Conservation (phyloP, 2,797 vertebrate species). For the Paratrypauchen microcephalus region DNA sequence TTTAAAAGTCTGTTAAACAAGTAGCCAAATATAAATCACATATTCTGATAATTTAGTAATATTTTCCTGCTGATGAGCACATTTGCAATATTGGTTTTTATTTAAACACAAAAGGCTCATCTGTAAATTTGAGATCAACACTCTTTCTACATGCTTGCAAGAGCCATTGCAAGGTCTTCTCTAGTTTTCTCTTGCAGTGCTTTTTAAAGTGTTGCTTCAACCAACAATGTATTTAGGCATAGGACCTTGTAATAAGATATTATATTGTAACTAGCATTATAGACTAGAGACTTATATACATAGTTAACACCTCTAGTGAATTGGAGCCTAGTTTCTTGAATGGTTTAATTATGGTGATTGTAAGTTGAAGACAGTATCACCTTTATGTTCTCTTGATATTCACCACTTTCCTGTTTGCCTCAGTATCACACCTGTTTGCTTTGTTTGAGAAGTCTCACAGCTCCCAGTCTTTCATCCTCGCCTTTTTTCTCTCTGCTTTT, state of each 20-base stretch:
- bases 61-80: background rate
- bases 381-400: background rate
- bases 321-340: background rate
- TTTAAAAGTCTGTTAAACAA: too few relatives aligned
- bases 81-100: too few relatives aligned
- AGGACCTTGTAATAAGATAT: too few relatives aligned
- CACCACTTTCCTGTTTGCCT: conserved; percentile 1
- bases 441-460: conserved; percentile 1
- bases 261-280: too few relatives aligned
- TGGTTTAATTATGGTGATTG: background rate
- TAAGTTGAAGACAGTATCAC: background rate
- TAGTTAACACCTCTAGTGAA: background rate
- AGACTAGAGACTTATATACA: background rate
- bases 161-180: too few relatives aligned
- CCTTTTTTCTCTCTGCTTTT: background rate
- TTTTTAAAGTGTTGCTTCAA: too few relatives aligned
- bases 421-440: background rate
- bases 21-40: too few relatives aligned
- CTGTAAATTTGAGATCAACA: background rate
- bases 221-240: too few relatives aligned
- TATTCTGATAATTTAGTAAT: background rate
- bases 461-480: background rate
- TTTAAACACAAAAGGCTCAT: background rate
- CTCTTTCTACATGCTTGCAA: too few relatives aligned
- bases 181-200: too few relatives aligned